A percentile compares a stretch with the other conserved stretches of the same genome.
phyloP scores from a whole-genome alignment of 2,797 vertebrate genomes.

The Mastacembelus armatus region DNA sequence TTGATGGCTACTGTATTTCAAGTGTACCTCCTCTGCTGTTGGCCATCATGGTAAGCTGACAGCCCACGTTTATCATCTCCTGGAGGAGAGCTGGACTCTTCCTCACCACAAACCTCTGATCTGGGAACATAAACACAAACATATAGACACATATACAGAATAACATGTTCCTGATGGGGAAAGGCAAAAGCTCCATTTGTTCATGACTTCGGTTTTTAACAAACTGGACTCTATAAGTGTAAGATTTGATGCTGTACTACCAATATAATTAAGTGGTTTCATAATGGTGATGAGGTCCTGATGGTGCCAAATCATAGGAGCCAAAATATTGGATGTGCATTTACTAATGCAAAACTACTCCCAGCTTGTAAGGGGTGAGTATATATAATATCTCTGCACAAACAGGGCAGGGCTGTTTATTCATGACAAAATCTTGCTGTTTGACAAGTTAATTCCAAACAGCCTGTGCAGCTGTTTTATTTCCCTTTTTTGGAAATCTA shows the following conservation, averaged over 20 bases:
- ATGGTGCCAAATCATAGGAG: background rate
- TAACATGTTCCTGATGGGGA: background rate
- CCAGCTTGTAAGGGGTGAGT: background rate
- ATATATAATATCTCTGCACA: background rate
- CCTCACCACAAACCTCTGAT: slow-evolving; percentile 96
- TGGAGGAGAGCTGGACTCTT: slow-evolving; percentile 97
- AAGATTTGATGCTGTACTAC: background rate
- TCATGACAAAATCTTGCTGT: background rate
- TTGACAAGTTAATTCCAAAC: background rate
- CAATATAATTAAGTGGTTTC: background rate
- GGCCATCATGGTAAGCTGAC: slow-evolving; percentile 98
- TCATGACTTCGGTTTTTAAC: background rate
- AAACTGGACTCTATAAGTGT: background rate
- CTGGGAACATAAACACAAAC: slow-evolving; percentile 72
- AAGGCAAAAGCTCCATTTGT: background rate
- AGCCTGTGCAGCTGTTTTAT: slow-evolving; percentile 1
- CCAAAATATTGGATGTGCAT: background rate
- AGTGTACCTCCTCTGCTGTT: slow-evolving; percentile 95
- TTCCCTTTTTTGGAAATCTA: background rate
- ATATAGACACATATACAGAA: background rate
- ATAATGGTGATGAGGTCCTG: background rate
- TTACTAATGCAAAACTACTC: background rate
- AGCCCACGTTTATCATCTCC: slow-evolving; percentile 99
- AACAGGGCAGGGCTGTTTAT: background rate
- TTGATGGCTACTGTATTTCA: background rate